Conservation (phyloP, 2,113 vertebrate species). For the Trinectes maculatus region DNA sequence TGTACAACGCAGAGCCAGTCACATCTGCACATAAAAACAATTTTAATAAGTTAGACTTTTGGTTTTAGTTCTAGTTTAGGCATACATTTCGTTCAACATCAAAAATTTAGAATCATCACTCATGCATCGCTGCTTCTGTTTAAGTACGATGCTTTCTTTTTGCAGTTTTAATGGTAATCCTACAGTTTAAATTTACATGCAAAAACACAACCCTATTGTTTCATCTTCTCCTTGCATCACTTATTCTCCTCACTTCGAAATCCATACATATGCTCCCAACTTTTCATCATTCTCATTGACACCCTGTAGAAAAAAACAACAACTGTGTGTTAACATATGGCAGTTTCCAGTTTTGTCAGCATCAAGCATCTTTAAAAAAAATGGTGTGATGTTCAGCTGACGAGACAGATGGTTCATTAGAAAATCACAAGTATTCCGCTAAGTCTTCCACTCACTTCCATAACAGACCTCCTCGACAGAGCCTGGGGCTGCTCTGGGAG, state of each 20-base stretch:
- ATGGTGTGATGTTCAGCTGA: conserved; percentile 61
- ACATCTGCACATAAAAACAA: too few species aligned
- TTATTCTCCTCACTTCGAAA: not conserved
- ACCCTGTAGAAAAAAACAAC: conserved; percentile 2
- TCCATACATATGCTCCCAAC: not conserved
- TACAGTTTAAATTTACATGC: not conserved
- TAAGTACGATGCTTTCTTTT: too few species aligned
- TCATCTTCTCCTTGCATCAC: not conserved
- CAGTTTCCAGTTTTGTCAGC: conserved; percentile 60
- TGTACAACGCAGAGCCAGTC: not conserved
- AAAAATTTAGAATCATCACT: not conserved
- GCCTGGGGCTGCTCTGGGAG: conserved; percentile 23
- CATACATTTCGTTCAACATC: too few species aligned
- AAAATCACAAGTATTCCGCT: conserved; percentile 71
- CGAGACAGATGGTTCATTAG: conserved; percentile 79
- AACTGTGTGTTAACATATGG: conserved; percentile 62
- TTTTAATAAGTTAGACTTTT: not conserved
- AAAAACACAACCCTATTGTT: not conserved
- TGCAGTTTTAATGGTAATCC: not conserved
- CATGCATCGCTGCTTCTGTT: not conserved
- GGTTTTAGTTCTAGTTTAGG: not conserved
- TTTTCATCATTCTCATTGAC: conserved; percentile 41
- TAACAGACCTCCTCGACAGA: conserved; percentile 41
- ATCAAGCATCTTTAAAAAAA: conserved; percentile 40
- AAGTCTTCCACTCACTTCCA: conserved; percentile 61